Evolutionary conservation across 2,888 invertebrate species (phyloP), one percentile per base, ranked within the genome.

Genomic region (Fragum whitleyi): DNA sequence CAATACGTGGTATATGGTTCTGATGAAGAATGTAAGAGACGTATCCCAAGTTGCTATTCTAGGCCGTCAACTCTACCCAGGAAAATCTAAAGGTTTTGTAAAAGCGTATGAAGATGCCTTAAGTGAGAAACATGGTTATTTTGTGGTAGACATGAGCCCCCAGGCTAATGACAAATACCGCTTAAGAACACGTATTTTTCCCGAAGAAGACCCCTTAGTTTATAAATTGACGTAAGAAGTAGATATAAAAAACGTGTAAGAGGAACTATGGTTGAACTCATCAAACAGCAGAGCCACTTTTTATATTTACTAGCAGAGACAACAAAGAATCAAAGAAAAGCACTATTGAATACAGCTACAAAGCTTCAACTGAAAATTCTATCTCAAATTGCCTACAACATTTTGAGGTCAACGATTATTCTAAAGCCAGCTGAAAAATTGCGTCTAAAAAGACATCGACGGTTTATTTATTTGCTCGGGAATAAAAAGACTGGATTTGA

Each of bases 281-380:
- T 81, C n/a, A 74, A 29, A 42, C n/a, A 59, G n/a, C 76, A 76
- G 32, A 68, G 55, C 39, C 69, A 69, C 19, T 78, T 78, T 47
- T 59, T 74, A 29, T n/a, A n/a, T n/a, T n/a, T n/a, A n/a, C n/a
- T n/a, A n/a, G 68, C 21, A 21, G 16, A 76, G 23, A 55, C 72
- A n/a, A 32, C 39, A 9, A 2, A 28, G 2, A 39, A 42, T 21
- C 79, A 79, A 39, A 69, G 79, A 39, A 70, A 74, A 65, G 74
- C 65, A 16, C 28, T 79, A 19, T 21, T 79, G 19, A n/a, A 51
- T 19, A 74, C 70, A 9, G 42, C 71, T 9, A 53, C 81, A 74
- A 62, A 5, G 47, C 71, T n/a, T 26, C 81, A 81, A 65, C 26
- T 81, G 57, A 73, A 77, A 81, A 72, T 32, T 1, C n/a, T 79